Conservation (phyloP, 1,140 invertebrate species). For the Druon quercuslanigerum region DNA sequence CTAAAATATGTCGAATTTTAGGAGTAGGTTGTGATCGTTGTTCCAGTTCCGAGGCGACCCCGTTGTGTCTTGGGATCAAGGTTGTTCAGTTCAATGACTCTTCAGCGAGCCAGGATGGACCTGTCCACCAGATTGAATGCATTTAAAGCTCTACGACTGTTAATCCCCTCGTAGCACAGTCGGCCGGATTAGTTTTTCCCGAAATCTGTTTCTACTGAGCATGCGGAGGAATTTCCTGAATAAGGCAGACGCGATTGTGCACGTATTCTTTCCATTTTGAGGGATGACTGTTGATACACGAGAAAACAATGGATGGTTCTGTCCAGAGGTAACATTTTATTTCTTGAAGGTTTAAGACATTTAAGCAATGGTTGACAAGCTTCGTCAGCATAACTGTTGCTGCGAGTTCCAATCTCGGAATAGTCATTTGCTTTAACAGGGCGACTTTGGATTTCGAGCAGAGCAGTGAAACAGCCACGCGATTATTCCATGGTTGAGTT, state of each 20-base stretch:
- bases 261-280: slow-evolving; percentile 58
- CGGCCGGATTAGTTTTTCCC: slow-evolving; percentile 57
- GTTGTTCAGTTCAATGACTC: neutral
- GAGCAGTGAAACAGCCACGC: slow-evolving; percentile 41
- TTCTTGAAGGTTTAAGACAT: neutral
- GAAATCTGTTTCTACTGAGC: slow-evolving; percentile 45
- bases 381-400: slow-evolving; percentile 29
- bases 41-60: too few relatives aligned
- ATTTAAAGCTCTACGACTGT: slow-evolving; percentile 41
- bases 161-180: slow-evolving; percentile 53
- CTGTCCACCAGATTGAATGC: too few relatives aligned
- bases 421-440: too few relatives aligned
- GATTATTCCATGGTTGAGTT: slow-evolving; percentile 46
- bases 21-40: neutral
- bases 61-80: slow-evolving; percentile 23
- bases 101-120: too few relatives aligned
- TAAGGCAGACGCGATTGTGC: too few relatives aligned
- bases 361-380: too few relatives aligned
- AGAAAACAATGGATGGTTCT: slow-evolving; percentile 36
- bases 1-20: too few relatives aligned
- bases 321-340: slow-evolving; percentile 33
- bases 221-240: slow-evolving; percentile 44
- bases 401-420: neutral
- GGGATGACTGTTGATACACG: slow-evolving; percentile 56
- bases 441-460: too few relatives aligned